Evolutionary conservation across 2,888 invertebrate genomes (phyloP), one percentile per base, ranked within the genome.

Genomic region (Drosophila incognita): DNA sequence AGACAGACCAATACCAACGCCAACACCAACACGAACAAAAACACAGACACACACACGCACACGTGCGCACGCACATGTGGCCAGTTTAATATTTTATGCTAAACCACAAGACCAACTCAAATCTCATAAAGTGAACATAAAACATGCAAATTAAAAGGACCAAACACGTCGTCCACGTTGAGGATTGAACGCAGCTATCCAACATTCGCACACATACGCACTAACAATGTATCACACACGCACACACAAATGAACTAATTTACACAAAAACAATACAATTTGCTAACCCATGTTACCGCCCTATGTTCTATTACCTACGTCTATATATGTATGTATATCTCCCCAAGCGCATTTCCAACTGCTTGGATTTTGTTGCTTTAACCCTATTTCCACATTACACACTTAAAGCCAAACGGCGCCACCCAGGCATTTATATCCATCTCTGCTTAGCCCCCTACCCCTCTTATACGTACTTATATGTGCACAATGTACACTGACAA

Each of bases 111-210:
- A 75, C 81, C 83, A 80, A 89, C 85, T 82, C 75, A 87, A 87
- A 85, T 85, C 90, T 90, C 88, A 89, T 84, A 89, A 89, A 90
- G 90, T 89, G 91, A 82, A 75, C 89, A 87, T 90, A 90, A 87
- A 90, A 90, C 91, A 87, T 87, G 87, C 90, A 87, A 87, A 87
- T 87, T 87, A 87, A 90, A 90, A 90, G 90, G 90, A 78, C 90
- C 90, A 74, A 89, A 89, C 88, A 90, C 90, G 89, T 83, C 82
- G 89, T 75, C 77, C 67, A 56, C 60, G 66, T 69, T 78, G 52
- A 73, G 87, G 79, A 76, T 62, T 63, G 60, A 72, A 62, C 51
- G 42, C 58, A 64, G 54, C 63, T 48, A 48, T 60, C 59, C 46
- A 27, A 60, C 73, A 68, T 58, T 54, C 53, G 29, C 27, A 53